phyloP scores from a whole-genome alignment of 2,113 vertebrate species.

The Zapornia atra region DNA sequence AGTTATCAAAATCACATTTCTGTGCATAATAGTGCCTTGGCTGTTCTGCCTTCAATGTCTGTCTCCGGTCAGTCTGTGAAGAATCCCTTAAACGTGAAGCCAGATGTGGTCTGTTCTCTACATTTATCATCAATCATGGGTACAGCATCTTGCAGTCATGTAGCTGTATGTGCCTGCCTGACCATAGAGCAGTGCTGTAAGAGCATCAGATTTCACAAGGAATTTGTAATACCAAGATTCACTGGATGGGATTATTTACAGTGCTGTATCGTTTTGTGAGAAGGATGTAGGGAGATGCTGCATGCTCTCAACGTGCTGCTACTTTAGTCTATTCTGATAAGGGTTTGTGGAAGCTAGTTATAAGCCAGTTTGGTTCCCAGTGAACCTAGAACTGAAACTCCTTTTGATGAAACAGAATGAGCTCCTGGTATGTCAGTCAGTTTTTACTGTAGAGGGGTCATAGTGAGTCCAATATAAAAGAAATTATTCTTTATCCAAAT shows the following conservation, averaged over 20 bases:
- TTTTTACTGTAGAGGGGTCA: not conserved
- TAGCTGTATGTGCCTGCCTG: not conserved
- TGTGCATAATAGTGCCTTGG: not conserved
- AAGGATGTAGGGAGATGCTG: not conserved
- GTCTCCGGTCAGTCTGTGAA: constrained; percentile 7
- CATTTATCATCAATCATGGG: not conserved
- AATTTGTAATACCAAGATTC: constrained; percentile 25
- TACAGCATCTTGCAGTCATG: not conserved
- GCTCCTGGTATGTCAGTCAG: not conserved
- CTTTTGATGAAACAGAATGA: not conserved
- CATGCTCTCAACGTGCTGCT: not conserved
- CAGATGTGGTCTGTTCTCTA: constrained; percentile 50
- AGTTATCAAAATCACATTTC: constrained; percentile 45
- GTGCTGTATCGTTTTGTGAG: not conserved
- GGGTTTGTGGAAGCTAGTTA: not conserved
- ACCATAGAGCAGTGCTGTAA: not conserved
- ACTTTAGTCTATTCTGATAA: not conserved
- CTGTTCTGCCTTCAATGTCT: not conserved
- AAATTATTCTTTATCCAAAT: not conserved
- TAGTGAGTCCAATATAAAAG: not conserved
- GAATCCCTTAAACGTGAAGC: constrained; percentile 20
- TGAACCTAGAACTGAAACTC: not conserved
- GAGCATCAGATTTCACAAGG: constrained; percentile 49
- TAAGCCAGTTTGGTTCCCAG: not conserved
- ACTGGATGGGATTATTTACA: not conserved